These are phyloP conservation scores for Isoperla grammatica DNA, from an alignment of 2,888 invertebrate species.

Conservation along the genomic window DNA sequence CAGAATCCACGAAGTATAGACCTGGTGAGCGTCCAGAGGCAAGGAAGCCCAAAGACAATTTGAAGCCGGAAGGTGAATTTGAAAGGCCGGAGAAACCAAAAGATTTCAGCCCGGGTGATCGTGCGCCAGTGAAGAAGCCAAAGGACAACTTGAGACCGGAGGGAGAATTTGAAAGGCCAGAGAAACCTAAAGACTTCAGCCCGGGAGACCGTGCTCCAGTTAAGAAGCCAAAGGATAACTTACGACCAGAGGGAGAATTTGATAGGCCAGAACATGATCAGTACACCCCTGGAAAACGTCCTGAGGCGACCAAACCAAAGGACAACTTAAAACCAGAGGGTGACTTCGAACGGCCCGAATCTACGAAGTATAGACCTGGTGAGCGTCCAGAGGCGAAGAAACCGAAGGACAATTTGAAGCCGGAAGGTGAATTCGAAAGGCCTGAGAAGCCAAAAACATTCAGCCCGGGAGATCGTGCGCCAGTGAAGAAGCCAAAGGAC, in stretches of 20 bases:
- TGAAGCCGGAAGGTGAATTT: constrained; percentile 39
- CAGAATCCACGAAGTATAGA: constrained; percentile 34
- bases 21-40: constrained; percentile 45
- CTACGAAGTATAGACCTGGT: constrained; percentile 34
- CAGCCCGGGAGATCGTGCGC: constrained; percentile 39
- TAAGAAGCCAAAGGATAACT: constrained; percentile 43
- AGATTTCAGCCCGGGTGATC: constrained; percentile 50
- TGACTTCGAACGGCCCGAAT: constrained; percentile 38
- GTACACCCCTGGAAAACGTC: constrained; percentile 42
- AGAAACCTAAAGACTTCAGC: constrained; percentile 44
- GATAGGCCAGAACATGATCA: constrained; percentile 42
- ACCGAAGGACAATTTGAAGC: constrained; percentile 42
- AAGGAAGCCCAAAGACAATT: constrained; percentile 43
- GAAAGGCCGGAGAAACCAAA: constrained; percentile 35
- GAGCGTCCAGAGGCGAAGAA: constrained; percentile 38
- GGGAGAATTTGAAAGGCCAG: constrained; percentile 43
- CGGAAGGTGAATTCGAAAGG: constrained; percentile 51
- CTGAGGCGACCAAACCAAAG: constrained; percentile 36
- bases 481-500: constrained; percentile 39
- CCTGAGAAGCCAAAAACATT: constrained; percentile 39
- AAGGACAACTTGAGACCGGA: constrained; percentile 52
- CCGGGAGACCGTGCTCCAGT: constrained; percentile 50
- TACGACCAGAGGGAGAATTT: constrained; percentile 47
- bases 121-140: constrained; percentile 54
- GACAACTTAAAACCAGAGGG: constrained; percentile 43